Conservation (phyloP, 2,113 vertebrate species). For the Mus pahari region DNA sequence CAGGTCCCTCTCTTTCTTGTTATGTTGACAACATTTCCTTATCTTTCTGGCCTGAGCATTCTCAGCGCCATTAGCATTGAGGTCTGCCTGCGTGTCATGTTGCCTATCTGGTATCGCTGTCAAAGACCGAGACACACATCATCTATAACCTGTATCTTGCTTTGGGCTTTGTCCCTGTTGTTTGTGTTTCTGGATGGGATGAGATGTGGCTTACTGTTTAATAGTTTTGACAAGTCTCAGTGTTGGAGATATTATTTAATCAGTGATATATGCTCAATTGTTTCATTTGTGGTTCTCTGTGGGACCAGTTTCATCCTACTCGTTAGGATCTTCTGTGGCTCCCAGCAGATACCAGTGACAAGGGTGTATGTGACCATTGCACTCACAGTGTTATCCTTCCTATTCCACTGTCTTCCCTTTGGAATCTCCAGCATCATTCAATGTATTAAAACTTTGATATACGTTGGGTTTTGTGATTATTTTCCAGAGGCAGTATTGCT, state of each 20-base stretch:
- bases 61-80: slow-evolving; percentile 19
- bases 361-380: not conserved
- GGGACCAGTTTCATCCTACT: not conserved
- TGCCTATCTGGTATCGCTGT: slow-evolving; percentile 62
- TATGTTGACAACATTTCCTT: not conserved
- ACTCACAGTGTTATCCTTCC: not conserved
- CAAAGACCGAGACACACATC: not conserved
- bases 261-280: not conserved
- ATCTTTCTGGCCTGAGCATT: not conserved
- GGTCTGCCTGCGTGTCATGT: not conserved
- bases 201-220: not conserved
- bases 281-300: not conserved
- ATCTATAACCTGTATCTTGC: not conserved
- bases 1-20: too few species aligned
- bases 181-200: not conserved
- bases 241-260: not conserved
- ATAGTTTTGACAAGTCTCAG: rapidly evolving
- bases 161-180: not conserved
- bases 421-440: not conserved
- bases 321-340: not conserved
- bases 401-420: not conserved
- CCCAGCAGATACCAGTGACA: not conserved
- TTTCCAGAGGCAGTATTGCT: too few species aligned
- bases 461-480: not conserved
- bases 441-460: not conserved